phyloP scores from a whole-genome alignment of 2,797 vertebrate genomes.

The Phaenicophaeus curvirostris region DNA sequence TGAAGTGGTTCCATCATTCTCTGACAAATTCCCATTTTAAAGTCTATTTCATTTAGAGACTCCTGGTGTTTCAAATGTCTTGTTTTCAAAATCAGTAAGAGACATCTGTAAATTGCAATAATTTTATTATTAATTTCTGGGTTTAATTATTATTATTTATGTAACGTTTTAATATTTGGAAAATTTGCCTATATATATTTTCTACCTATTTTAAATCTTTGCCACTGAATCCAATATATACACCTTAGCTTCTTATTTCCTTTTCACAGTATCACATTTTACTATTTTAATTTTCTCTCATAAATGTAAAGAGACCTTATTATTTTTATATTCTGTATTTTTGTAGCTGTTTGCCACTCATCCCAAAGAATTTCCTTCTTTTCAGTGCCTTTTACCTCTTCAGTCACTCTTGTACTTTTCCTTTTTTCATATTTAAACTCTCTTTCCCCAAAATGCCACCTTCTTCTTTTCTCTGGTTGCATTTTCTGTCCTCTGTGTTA shows the following conservation, averaged over 20 bases:
- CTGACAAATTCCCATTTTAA: not conserved
- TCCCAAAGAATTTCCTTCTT: not conserved
- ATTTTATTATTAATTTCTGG: not conserved
- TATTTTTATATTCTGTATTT: not conserved
- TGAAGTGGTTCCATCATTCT: not conserved
- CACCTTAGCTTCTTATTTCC: not conserved
- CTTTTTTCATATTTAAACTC: not conserved
- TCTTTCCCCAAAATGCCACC: not conserved
- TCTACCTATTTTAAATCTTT: not conserved
- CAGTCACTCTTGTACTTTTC: not conserved
- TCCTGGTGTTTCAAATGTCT: not conserved
- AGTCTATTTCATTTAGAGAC: not conserved
- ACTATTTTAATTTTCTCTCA: not conserved
- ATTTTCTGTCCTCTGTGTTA: not conserved
- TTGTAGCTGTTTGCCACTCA: not conserved
- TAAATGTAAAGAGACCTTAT: not conserved
- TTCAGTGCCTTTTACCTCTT: not conserved
- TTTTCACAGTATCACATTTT: not conserved
- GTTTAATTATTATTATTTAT: not conserved
- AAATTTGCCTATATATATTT: not conserved
- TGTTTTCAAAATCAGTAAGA: not conserved
- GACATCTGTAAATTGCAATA: not conserved
- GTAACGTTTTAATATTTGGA: not conserved
- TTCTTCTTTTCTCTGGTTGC: not conserved
- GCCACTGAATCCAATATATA: not conserved